Percentiles rank a stretch among this genome's conserved stretches.
phyloP scores from a whole-genome alignment of 1,140 invertebrate genomes.

The Macrotrachela quadricornifera region DNA sequence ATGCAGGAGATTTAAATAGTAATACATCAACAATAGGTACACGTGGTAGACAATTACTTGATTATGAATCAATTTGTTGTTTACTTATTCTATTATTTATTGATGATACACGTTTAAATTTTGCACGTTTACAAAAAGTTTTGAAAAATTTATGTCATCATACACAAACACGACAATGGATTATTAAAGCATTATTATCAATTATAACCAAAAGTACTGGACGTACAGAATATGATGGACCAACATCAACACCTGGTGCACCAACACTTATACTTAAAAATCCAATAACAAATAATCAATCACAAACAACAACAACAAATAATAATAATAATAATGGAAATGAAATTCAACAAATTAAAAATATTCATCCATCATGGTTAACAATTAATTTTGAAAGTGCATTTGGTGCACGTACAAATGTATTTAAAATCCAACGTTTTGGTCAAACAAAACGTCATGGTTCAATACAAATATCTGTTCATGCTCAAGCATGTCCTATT shows the following conservation, averaged over 20 bases:
- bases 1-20: no score
- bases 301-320: no score
- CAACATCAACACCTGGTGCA: not conserved
- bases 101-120: slow-evolving; percentile 63
- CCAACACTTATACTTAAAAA: no score
- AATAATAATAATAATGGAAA: no score
- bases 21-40: not conserved
- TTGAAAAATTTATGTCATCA: slow-evolving; percentile 65
- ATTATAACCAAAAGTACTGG: slow-evolving; percentile 29
- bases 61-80: slow-evolving; percentile 61
- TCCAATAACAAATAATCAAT: no score
- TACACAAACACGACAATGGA: slow-evolving; percentile 57
- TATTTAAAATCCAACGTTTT: slow-evolving; percentile 44
- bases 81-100: slow-evolving; percentile 59
- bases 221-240: not conserved
- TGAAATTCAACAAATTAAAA: not conserved
- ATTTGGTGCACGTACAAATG: slow-evolving; percentile 62
- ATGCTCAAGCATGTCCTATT: slow-evolving; percentile 59
- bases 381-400: slow-evolving; percentile 61
- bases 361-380: slow-evolving; percentile 39
- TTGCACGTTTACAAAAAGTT: slow-evolving; percentile 52
- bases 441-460: no score
- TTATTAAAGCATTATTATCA: slow-evolving; percentile 41
- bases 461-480: slow-evolving; percentile 39
- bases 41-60: slow-evolving; percentile 36